These are phyloP conservation scores for Leucozona laternaria DNA, from an alignment of 2,888 invertebrate genomes.

Conservation along the genomic window DNA sequence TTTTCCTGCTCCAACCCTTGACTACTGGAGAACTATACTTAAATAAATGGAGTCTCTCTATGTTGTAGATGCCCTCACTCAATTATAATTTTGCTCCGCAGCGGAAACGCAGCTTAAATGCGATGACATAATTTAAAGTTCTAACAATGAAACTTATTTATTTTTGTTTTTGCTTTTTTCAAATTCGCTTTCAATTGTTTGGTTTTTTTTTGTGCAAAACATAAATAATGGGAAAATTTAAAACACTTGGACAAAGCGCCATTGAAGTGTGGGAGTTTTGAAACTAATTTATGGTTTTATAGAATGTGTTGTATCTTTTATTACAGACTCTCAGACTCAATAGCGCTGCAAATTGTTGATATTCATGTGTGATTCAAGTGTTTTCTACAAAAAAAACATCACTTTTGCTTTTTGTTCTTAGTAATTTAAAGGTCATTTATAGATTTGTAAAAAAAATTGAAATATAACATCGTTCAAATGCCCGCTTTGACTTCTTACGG, in stretches of 20 bases:
- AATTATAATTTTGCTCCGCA: constrained; percentile 28
- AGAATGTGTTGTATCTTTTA: constrained; percentile 25
- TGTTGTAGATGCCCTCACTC: constrained; percentile 7
- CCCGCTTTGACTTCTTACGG: no score
- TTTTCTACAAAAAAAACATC: constrained; percentile 2
- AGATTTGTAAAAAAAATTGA: not conserved
- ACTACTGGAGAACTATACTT: not conserved
- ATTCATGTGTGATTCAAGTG: constrained; percentile 29
- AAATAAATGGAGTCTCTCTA: not conserved
- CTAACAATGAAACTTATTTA: constrained; percentile 18
- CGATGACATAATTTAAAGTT: constrained; percentile 54
- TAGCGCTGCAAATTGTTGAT: not conserved
- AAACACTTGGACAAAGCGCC: not conserved
- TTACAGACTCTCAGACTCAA: not conserved
- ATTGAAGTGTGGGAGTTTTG: constrained; percentile 40
- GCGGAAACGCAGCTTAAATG: constrained; percentile 55
- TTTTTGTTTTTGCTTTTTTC: constrained; percentile 15
- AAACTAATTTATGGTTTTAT: constrained; percentile 37
- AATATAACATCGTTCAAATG: no score
- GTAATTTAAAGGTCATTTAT: not conserved
- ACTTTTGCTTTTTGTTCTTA: constrained; percentile 39
- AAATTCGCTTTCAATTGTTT: constrained; percentile 19
- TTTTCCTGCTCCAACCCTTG: constrained; percentile 22
- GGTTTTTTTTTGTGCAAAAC: constrained; percentile 6
- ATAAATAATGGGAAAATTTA: constrained; percentile 6